Evolutionary conservation across 2,888 invertebrate genomes (phyloP), one percentile per base, ranked within the genome.

Genomic region (Agrenia bidenticulata): DNA sequence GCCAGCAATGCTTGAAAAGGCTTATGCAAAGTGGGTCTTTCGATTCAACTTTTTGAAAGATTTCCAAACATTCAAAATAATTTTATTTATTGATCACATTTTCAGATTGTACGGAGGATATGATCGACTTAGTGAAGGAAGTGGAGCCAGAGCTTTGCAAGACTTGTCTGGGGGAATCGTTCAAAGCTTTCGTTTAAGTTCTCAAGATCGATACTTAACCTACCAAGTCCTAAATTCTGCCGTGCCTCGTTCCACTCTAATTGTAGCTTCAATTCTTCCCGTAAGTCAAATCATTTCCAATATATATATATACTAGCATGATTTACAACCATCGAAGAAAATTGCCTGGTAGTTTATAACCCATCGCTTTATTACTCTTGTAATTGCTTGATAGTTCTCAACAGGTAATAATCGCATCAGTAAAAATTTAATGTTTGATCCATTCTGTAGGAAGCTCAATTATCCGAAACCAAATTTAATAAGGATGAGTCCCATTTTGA

Each of bases 1-100:
- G 87, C 85, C 88, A 49, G 86, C 89, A 23, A 82, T 90, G 55
- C 80, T 90, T 51, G 90, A 90, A 80, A 90, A 90, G 81, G 90
- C 89, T 11, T 90, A 89, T 80, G 89, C 89, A 71, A 90, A 90
- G 89, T 89, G 80, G 81, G 83, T 13, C 27, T 17, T 32, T 5
- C 21, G 37, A 17, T 53, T 37, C 23, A 5, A 5, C 45, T 11
- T 59, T 42, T 37, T 7, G 9, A 19, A 7, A 37, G 19, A 51
- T 32, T 17, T 9, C 7, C 53, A 1, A 39, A 24, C 19, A 32
- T 9, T 53, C 13, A 49, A 2, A 21, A 27, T 54, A 51, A 24
- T 24, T 24, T 32, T 39, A 21, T 55, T 49, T 13, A 9, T 9
- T 41, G 17, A 37, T 19, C 2, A 24, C 21, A 42, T 23, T 24